Evolutionary conservation across 2,113 vertebrate genomes (phyloP).

Genomic region (Procavia capensis): DNA sequence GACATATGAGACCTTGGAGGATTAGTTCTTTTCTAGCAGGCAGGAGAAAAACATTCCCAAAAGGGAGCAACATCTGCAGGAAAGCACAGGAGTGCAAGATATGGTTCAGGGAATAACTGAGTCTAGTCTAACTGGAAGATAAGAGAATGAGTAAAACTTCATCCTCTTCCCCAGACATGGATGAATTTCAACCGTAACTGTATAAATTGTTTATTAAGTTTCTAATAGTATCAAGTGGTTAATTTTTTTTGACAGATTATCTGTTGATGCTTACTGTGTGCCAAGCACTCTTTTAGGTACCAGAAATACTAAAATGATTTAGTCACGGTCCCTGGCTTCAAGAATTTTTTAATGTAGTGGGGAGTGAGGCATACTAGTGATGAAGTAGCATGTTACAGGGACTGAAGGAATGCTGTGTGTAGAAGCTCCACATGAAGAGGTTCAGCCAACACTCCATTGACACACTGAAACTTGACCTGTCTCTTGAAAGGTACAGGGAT

Average conservation of each 20-base stretch:
- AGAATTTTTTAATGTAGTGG: neutral
- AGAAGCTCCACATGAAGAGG: neutral
- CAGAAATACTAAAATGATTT: neutral
- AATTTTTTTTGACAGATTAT: conserved; percentile 42
- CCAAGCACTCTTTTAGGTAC: neutral
- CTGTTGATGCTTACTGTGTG: neutral
- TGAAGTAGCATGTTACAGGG: neutral
- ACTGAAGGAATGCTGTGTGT: neutral
- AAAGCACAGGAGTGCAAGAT: neutral
- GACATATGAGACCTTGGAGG: neutral
- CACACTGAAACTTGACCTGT: neutral
- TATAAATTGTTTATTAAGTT: conserved; percentile 38
- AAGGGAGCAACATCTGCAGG: neutral
- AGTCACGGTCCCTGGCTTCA: neutral
- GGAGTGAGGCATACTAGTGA: neutral
- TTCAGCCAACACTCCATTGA: neutral
- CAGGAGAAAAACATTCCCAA: neutral
- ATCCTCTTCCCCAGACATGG: neutral
- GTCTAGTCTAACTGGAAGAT: neutral
- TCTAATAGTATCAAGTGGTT: neutral
- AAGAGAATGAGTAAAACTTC: conserved; percentile 17
- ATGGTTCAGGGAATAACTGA: neutral
- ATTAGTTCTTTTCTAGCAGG: neutral
- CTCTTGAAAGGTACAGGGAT: neutral
- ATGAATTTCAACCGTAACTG: neutral